Conservation (phyloP, 1,140 invertebrate species). For the Musca vetustissima region DNA sequence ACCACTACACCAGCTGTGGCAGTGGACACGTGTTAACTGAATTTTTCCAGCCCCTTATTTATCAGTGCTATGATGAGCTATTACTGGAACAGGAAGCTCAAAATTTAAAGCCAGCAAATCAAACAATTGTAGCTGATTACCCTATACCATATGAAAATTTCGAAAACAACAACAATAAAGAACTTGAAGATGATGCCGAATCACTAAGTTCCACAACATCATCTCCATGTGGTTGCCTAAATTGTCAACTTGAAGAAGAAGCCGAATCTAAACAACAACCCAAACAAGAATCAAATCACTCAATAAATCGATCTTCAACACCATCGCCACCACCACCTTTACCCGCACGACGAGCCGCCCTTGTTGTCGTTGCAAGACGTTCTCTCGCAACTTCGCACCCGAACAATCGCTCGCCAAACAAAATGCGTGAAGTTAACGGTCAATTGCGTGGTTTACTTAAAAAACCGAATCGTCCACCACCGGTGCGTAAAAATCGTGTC, state of each 20-base stretch:
- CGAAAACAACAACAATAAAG: no score
- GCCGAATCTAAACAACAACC: not conserved
- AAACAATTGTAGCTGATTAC: no score
- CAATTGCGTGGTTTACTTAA: constrained; percentile 51
- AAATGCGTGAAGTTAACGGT: constrained; percentile 50
- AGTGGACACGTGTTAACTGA: not conserved
- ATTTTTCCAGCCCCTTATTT: not conserved
- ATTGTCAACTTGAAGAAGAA: constrained; percentile 35
- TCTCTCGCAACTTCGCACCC: not conserved
- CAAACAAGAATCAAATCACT: not conserved
- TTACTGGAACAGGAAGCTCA: not conserved
- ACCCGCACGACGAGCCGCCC: no score
- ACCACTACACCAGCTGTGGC: not conserved
- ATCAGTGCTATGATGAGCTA: constrained; percentile 15
- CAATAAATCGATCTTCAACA: not conserved
- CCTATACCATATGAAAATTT: no score
- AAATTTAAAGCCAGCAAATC: no score
- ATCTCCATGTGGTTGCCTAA: constrained; percentile 41
- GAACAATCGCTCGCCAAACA: constrained; percentile 19
- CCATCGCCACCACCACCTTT: no score
- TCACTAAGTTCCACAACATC: constrained; percentile 30
- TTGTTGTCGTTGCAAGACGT: no score
- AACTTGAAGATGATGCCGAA: not conserved
- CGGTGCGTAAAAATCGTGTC: constrained; percentile 68
- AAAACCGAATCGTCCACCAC: constrained; percentile 53